Conservation (phyloP, 2,113 vertebrate genomes). For the Xenus cinereus region DNA sequence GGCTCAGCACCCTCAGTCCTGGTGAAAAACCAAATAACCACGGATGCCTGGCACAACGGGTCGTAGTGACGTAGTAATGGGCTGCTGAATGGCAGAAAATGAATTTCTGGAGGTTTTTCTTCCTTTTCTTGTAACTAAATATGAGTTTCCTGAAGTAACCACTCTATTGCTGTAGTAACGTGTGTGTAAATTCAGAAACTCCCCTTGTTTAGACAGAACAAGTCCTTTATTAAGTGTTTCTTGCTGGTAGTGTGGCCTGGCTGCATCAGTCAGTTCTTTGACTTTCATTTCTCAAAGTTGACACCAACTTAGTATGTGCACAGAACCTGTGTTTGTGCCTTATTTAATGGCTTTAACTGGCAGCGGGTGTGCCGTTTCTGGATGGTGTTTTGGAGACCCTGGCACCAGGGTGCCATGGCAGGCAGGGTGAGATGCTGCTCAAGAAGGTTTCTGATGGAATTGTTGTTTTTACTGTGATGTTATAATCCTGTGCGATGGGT, state of each 20-base stretch:
- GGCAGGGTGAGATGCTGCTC: background rate
- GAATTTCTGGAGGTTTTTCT: background rate
- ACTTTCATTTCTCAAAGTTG: background rate
- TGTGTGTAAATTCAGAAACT: background rate
- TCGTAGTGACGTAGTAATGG: accelerated
- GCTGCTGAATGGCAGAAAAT: background rate
- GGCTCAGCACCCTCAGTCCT: background rate
- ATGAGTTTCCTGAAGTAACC: accelerated
- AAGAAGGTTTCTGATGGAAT: background rate
- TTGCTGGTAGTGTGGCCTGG: background rate
- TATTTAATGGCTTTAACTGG: accelerated
- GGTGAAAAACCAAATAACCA: background rate
- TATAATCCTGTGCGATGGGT: accelerated
- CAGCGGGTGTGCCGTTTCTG: accelerated
- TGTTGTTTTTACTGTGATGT: background rate
- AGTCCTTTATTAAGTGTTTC: background rate
- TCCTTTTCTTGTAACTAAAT: background rate
- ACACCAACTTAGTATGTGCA: accelerated
- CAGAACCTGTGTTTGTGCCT: accelerated
- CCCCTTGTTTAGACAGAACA: background rate
- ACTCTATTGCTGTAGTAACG: accelerated
- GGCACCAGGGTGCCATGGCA: accelerated
- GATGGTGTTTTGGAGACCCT: background rate
- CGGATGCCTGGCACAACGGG: accelerated
- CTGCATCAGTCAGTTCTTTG: accelerated